Base-by-base conservation (phyloP, 2,113 vertebrate genomes). In the Calyptommatus sinebrachiatus region DNA sequence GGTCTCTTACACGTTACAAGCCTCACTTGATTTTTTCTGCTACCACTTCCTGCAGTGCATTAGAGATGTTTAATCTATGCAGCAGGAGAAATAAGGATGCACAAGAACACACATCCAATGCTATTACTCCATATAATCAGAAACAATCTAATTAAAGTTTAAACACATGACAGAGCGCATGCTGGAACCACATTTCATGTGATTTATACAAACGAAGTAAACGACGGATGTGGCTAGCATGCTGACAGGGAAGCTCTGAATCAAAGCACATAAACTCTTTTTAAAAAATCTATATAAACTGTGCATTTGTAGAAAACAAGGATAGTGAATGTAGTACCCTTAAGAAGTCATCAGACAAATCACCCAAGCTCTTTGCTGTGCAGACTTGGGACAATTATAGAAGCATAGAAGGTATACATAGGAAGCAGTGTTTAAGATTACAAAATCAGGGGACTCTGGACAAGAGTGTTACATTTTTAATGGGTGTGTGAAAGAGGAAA, bases 181-280 rank as follows among this genome's bases (percentile, higher is more conserved):
- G 81, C 79, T 85, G 24, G 60, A 62, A 75, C 70, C 18, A 45
- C 50, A 35, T 77, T 86, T 84, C 31, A 73, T 84, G 74, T 88
- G 83, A 89, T 86, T 80, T 88, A 74, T 53, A 85, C 81, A 80
- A 76, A 81, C 77, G 84, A 84, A 69, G 41, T 73, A 87, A 71
- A 50, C n/a, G 0, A 84, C 77, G 73, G 77, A 46, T 71, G 77
- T 76, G 70, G 74, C 28, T 83, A 28, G 28, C 0, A 78, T 80
- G 73, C 53, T 77, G 69, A 86, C 73, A 69, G 79, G 77, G 82
- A 73, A 84, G 20, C 26, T 45, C 66, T 84, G 76, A 22, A 16
- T 22, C 82, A 76, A 71, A 73, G 62, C 83, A 61, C 69, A 73
- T 76, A 62, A 71, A 73, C 28, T 88, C 80, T 53, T 53, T 53